A percentile compares a stretch with the other conserved stretches of the same genome.
Evolutionary conservation across 2,797 vertebrate species (phyloP).

Genomic region (Galago senegalensis): DNA sequence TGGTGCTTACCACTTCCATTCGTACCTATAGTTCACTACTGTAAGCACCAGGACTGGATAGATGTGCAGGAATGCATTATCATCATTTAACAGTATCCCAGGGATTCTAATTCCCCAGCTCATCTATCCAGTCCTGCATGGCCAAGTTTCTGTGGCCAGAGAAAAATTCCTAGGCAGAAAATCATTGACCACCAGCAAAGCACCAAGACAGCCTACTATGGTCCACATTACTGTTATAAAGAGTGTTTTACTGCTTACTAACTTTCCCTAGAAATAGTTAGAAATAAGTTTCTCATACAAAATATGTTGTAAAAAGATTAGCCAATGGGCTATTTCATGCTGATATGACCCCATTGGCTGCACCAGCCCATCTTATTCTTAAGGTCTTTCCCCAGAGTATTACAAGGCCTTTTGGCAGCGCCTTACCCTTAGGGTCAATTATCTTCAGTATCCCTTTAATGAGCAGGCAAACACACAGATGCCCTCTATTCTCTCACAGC

Average conservation of each 20-base stretch:
- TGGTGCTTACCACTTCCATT: neutral
- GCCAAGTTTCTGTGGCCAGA: constrained; percentile 9
- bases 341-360: neutral
- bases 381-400: constrained; percentile 2
- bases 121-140: neutral
- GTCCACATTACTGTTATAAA: neutral
- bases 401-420: constrained; percentile 9
- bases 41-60: no score
- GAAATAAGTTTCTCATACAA: neutral
- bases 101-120: neutral
- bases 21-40: no score
- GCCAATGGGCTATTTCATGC: neutral
- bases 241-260: neutral
- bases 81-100: neutral
- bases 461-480: constrained; percentile 17
- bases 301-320: neutral
- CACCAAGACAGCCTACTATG: neutral
- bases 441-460: neutral
- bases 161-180: constrained; percentile 30
- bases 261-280: neutral
- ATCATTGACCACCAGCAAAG: neutral
- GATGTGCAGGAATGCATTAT: neutral
- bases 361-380: neutral
- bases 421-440: constrained; percentile 3
- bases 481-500: neutral